phyloP scores from a whole-genome alignment of 2,888 invertebrate species.

The Amphimallon solstitiale region DNA sequence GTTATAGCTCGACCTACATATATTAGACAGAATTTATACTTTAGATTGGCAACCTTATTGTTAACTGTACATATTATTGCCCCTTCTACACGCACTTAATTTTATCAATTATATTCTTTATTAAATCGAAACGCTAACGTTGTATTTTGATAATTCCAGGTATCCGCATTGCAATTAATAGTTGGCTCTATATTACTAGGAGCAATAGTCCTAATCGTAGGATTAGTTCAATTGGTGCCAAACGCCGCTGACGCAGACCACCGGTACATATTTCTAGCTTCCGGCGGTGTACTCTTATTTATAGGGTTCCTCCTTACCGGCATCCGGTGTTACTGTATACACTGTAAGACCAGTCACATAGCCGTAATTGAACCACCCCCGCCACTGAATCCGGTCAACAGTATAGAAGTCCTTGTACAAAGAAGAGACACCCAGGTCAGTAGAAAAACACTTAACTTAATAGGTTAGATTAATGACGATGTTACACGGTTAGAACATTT shows the following conservation, averaged over 20 bases:
- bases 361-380: constrained; percentile 63
- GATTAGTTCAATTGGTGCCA: constrained; percentile 79
- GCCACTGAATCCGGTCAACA: constrained; percentile 65
- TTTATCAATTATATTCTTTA: too few species aligned
- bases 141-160: constrained; percentile 62
- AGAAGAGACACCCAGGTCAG: constrained; percentile 60
- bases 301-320: constrained; percentile 73
- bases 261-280: constrained; percentile 75
- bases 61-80: too few species aligned
- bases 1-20: too few species aligned
- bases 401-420: constrained; percentile 65
- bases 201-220: constrained; percentile 78
- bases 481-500: neutral
- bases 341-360: constrained; percentile 63
- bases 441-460: neutral
- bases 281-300: constrained; percentile 72
- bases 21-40: too few species aligned
- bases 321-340: constrained; percentile 75
- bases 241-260: constrained; percentile 81
- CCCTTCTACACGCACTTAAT: too few species aligned
- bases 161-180: constrained; percentile 77
- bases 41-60: too few species aligned
- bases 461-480: neutral
- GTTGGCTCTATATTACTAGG: constrained; percentile 79
- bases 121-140: neutral